Conservation (phyloP, 92 coral and sea anemone species). For the Zoanthus sansibaricus region DNA sequence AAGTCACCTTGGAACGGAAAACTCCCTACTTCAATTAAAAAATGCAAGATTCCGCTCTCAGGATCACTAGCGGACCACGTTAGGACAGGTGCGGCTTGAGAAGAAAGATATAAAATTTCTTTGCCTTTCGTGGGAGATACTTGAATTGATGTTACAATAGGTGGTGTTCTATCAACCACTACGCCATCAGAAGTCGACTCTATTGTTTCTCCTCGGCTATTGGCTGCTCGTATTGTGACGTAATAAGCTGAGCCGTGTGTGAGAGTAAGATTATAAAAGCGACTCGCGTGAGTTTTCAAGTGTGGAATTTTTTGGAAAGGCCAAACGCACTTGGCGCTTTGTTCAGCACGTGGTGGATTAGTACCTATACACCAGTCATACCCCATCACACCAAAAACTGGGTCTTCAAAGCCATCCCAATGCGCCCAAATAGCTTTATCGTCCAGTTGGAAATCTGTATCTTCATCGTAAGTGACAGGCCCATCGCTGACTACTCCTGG, state of each 20-base stretch:
- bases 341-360: slow-evolving; percentile 61
- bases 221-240: slow-evolving; percentile 88
- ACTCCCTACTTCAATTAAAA: slow-evolving; percentile 76
- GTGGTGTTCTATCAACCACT: slow-evolving; percentile 89
- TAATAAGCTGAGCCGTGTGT: slow-evolving; percentile 86
- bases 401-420: slow-evolving; percentile 96
- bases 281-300: slow-evolving; percentile 66
- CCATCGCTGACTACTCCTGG: slow-evolving; percentile 94
- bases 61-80: slow-evolving; percentile 89
- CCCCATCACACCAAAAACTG: slow-evolving; percentile 75
- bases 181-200: slow-evolving; percentile 92
- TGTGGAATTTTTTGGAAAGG: slow-evolving; percentile 66
- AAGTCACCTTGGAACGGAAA: slow-evolving; percentile 83
- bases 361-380: slow-evolving; percentile 95
- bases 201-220: slow-evolving; percentile 77
- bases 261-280: slow-evolving; percentile 84
- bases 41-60: slow-evolving; percentile 89
- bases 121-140: slow-evolving; percentile 79
- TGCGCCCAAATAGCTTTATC: slow-evolving; percentile 94
- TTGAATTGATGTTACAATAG: slow-evolving; percentile 65
- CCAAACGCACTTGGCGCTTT: slow-evolving; percentile 67
- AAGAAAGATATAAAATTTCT: slow-evolving; percentile 65
- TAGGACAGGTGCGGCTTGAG: slow-evolving; percentile 83
- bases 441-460: slow-evolving; percentile 94
- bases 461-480: slow-evolving; percentile 65